Evolutionary conservation across 2,888 invertebrate genomes (phyloP).

Genomic region (Lepetodrilus schrolli): DNA sequence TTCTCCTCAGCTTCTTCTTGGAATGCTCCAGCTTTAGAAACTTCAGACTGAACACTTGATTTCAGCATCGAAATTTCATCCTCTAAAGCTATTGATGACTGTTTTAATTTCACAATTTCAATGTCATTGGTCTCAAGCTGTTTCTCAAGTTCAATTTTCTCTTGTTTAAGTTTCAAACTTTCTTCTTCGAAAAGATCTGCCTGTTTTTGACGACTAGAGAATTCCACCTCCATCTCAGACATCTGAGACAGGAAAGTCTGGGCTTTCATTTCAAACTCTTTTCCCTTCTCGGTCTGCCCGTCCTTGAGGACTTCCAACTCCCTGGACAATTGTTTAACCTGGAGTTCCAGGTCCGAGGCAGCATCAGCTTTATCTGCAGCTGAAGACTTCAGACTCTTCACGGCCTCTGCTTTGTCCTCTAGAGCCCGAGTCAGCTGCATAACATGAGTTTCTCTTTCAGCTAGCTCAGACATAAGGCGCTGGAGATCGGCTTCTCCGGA

Average conservation of each 20-base stretch:
- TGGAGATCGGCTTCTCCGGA: background rate
- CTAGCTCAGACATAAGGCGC: background rate
- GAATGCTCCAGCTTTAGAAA: background rate
- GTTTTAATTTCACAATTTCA: conserved; percentile 29
- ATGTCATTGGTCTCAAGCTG: conserved; percentile 5
- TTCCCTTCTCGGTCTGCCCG: conserved; percentile 68
- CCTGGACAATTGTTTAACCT: conserved; percentile 76
- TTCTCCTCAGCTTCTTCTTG: conserved; percentile 13
- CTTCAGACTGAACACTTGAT: conserved; percentile 5
- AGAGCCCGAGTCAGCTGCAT: conserved; percentile 6
- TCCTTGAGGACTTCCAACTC: conserved; percentile 77
- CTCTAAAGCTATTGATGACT: conserved; percentile 37
- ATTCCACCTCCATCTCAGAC: conserved; percentile 58
- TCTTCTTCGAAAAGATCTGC: conserved; percentile 37
- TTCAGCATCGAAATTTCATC: conserved; percentile 41
- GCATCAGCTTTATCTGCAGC: conserved; percentile 28
- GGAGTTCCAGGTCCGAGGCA: conserved; percentile 41
- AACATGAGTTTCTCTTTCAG: conserved; percentile 4
- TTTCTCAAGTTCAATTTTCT: conserved; percentile 5
- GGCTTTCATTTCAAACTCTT: conserved; percentile 73
- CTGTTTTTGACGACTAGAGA: conserved; percentile 42
- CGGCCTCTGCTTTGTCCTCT: background rate
- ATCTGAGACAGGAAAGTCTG: conserved; percentile 60
- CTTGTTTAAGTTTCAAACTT: conserved; percentile 39
- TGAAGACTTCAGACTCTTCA: background rate